A percentile compares a stretch with the other conserved stretches of the same genome.
phyloP scores from a whole-genome alignment of 2,888 invertebrate genomes.

The Elegia similella region DNA sequence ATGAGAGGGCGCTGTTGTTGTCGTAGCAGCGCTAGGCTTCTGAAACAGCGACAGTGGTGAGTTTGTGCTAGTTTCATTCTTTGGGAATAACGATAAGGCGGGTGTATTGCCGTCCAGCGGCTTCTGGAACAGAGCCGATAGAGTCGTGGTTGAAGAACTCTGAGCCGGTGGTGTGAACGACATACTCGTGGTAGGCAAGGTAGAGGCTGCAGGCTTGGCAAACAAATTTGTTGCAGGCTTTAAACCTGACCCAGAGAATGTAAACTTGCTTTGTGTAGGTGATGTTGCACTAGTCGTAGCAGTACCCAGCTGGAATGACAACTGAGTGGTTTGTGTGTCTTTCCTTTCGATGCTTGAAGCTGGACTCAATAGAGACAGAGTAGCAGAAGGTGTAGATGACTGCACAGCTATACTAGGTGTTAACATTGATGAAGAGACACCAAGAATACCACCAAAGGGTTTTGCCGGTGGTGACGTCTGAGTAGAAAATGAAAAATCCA shows the following conservation, averaged over 20 bases:
- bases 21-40: slow-evolving; percentile 29
- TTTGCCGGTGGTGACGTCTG: slow-evolving; percentile 14
- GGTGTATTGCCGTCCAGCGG: slow-evolving; percentile 20
- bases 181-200: slow-evolving; percentile 25
- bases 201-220: slow-evolving; percentile 27
- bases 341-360: slow-evolving; percentile 21
- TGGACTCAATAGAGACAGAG: not conserved
- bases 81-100: slow-evolving; percentile 36
- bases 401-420: not conserved
- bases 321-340: slow-evolving; percentile 11
- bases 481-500: slow-evolving; percentile 22
- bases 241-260: slow-evolving; percentile 29
- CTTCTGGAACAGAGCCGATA: slow-evolving; percentile 18
- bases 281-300: slow-evolving; percentile 26
- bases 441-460: not conserved
- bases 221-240: slow-evolving; percentile 35
- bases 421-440: not conserved
- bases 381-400: not conserved
- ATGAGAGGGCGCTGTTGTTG: slow-evolving; percentile 23
- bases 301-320: slow-evolving; percentile 12
- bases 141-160: slow-evolving; percentile 19
- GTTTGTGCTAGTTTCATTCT: slow-evolving; percentile 30
- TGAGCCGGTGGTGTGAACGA: slow-evolving; percentile 28
- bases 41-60: slow-evolving; percentile 34
- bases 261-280: slow-evolving; percentile 32